Conservation (phyloP, 2,888 invertebrate species). For the Tinea trinotella region DNA sequence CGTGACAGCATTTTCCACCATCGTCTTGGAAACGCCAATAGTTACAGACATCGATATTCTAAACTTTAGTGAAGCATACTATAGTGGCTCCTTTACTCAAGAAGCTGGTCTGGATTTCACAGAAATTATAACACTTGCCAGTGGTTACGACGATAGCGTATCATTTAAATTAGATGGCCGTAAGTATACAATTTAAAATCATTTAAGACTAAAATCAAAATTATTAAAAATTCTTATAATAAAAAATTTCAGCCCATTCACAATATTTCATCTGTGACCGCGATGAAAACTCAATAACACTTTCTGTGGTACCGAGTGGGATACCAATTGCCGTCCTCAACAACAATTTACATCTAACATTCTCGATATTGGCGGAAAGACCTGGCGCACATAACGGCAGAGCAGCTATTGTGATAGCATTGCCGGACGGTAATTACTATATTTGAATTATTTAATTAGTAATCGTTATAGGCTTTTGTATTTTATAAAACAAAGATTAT, state of each 20-base stretch:
- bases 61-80: slow-evolving; percentile 27
- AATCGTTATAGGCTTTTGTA: too few relatives aligned
- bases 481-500: too few relatives aligned
- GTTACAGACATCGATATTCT: slow-evolving; percentile 17
- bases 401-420: slow-evolving; percentile 28
- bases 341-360: slow-evolving; percentile 30
- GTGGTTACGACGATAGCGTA: slow-evolving; percentile 29
- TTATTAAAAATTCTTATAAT: neutral
- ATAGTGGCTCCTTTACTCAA: slow-evolving; percentile 30
- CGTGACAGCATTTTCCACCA: slow-evolving; percentile 27
- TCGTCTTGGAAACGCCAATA: slow-evolving; percentile 26
- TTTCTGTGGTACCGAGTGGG: neutral
- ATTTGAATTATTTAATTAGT: neutral
- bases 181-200: too few relatives aligned
- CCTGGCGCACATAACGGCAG: slow-evolving; percentile 23
- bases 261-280: slow-evolving; percentile 17
- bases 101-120: slow-evolving; percentile 24
- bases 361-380: slow-evolving; percentile 27
- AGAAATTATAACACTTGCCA: slow-evolving; percentile 26
- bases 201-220: neutral
- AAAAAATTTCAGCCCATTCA: slow-evolving; percentile 21
- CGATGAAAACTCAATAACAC: slow-evolving; percentile 8
- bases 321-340: slow-evolving; percentile 28
- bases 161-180: slow-evolving; percentile 31
- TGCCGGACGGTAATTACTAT: slow-evolving; percentile 25